Evolutionary conservation across 2,113 vertebrate species (phyloP).

Genomic region (Rhinopithecus roxellana): DNA sequence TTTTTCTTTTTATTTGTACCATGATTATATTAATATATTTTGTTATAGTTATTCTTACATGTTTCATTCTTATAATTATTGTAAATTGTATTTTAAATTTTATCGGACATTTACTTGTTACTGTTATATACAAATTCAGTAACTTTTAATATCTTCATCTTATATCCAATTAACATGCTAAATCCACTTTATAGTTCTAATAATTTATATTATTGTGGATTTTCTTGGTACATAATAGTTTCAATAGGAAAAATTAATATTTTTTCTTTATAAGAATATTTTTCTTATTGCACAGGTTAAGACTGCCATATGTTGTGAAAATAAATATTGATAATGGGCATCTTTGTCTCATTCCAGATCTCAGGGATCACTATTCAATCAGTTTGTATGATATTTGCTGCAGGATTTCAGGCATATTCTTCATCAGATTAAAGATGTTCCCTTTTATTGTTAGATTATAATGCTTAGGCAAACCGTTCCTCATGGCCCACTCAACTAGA

Average conservation of each 20-base stretch:
- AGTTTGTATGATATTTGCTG: background rate
- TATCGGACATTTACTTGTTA: background rate
- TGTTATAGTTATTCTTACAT: background rate
- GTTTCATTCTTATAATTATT: background rate
- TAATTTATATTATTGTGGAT: background rate
- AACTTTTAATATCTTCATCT: background rate
- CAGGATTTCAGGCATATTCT: background rate
- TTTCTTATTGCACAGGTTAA: background rate
- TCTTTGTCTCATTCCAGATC: background rate
- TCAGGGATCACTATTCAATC: background rate
- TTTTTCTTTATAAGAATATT: background rate
- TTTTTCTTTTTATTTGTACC: background rate
- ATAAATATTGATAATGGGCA: background rate
- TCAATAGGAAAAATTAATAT: background rate
- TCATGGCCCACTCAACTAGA: background rate
- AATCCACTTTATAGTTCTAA: background rate
- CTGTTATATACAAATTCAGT: background rate
- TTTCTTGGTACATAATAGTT: background rate
- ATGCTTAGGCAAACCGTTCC: background rate
- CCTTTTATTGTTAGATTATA: background rate
- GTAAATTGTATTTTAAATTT: background rate
- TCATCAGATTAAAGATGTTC: background rate
- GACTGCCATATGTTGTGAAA: background rate
- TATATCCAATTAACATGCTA: background rate
- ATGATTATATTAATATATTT: background rate